Conservation (phyloP, 2,113 vertebrate species). For the Oenanthe melanoleuca region DNA sequence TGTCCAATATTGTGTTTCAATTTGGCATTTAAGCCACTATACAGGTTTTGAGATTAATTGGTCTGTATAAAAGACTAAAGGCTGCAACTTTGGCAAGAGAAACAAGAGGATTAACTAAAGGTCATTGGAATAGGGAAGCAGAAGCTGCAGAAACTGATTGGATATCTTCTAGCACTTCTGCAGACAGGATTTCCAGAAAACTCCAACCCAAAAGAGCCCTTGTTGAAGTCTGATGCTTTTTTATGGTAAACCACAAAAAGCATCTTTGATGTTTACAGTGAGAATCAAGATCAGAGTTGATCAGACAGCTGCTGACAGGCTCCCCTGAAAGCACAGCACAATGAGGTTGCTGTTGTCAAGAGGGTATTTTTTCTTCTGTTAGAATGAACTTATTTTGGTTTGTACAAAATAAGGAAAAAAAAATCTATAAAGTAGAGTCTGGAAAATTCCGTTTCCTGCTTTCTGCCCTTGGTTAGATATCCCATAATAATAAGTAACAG, state of each 20-base stretch:
- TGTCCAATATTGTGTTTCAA: background rate
- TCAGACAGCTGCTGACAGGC: slow-evolving; percentile 67
- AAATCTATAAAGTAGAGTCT: background rate
- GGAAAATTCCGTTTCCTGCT: background rate
- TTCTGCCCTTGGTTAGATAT: background rate
- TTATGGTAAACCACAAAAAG: slow-evolving; percentile 61
- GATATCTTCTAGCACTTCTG: background rate
- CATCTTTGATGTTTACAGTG: slow-evolving; percentile 73
- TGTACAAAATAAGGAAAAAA: background rate
- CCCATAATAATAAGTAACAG: background rate
- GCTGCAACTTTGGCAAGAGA: background rate
- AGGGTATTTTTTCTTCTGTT: slow-evolving; percentile 21
- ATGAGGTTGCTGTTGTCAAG: slow-evolving; percentile 50
- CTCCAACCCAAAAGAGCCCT: background rate
- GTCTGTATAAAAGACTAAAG: background rate
- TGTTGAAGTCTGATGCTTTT: slow-evolving; percentile 43
- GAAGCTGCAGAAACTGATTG: background rate
- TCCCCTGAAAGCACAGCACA: slow-evolving; percentile 59
- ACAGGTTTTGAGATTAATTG: background rate
- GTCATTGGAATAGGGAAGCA: background rate
- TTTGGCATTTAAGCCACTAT: background rate
- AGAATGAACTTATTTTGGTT: slow-evolving; percentile 20
- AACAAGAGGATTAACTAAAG: background rate
- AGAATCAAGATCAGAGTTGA: slow-evolving; percentile 69
- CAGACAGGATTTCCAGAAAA: slow-evolving; percentile 8